Evolutionary conservation across 2,888 invertebrate genomes (phyloP), one percentile per base, ranked within the genome.

Genomic region (Caenorhabditis becei): DNA sequence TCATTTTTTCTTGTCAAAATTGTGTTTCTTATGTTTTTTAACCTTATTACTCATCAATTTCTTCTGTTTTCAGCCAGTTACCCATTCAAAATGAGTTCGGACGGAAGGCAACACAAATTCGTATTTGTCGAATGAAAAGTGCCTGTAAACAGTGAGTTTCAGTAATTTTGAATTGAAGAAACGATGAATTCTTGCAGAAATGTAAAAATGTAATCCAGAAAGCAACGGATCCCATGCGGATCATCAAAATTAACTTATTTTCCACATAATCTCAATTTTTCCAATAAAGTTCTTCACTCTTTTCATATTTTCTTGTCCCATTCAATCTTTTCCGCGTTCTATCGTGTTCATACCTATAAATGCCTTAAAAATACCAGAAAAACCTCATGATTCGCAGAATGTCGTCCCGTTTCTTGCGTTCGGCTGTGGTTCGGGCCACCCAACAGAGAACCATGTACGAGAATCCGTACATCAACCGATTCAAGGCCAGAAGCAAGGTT

Each of bases 391-490:
- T 35, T 47, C 18, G 14, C 69, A 69, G 63, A 61, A 80, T 80
- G 80, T 70, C 75, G 44, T 54, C 75, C 5, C 67, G 75, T 56
- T 59, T 80, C 53, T 66, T 80, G 69, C 74, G 80, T 37, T 26
- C 63, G 1, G 75, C 70, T 47, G 59, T 80, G 58, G 72, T 67
- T 26, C 74, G 80, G 18, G 69, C 80, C 58, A 80, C 80, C 26
- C 81, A 81, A 32, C 77, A 61, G 47, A 77, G 86, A 56, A 58
- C 78, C 58, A 89, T 90, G 89, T 89, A 89, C 85, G 85, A 89
- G 69, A 90, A 90, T 78, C 89, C 89, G 44, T 90, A 89, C 78
- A 85, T 90, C 59, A 84, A 84, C 24, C 83, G 88, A 59, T 89
- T 88, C 86, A 84, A 90, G 74, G 83, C 83, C 26, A 84, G 86